Base-by-base conservation (phyloP, 2,113 vertebrate genomes). In the Chloroceryle aenea region DNA sequence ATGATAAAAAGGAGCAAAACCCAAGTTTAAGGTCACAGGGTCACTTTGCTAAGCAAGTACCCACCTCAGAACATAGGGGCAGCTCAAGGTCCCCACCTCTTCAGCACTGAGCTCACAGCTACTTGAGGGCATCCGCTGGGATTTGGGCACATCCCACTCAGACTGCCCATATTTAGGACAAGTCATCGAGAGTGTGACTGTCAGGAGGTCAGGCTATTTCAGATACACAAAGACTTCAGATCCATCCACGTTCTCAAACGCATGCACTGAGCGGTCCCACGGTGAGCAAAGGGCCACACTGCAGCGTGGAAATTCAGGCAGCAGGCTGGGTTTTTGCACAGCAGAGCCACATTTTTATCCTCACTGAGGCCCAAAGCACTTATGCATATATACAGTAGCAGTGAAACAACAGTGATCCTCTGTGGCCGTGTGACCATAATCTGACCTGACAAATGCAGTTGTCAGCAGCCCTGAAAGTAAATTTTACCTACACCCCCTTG, bases 381-480 rank as follows among this genome's bases (percentile, higher is more conserved):
- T 96, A 79, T 77, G 87, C 56, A 67, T 91, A 86, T 92, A 85
- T 90, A 85, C 85, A 67, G 92, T n/a, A 91, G 85, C 82, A 74
- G 75, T 93, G 90, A 93, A 96, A 95, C 68, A 96, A 94, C 89
- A 95, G 72, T 77, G 90, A 95, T 95, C 90, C 85, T 91, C 93
- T 93, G 90, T 86, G 89, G 90, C 79, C 63, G 55, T 48, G 62
- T 90, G 95, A 95, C 82, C 76, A 63, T 96, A 91, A 95, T 93
- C 82, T 91, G 77, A 96, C 87, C 58, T 93, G 95, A 97, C 95
- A 94, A 96, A 96, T 94, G 92, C 96, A 93, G 91, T 95, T 95
- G 96, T 97, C 96, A 95, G 95, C 95, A 96, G 59, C 87, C 79
- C 78, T 96, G 93, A 94, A 96, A 96, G 92, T 96, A 95, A 97